Percentiles rank a stretch among this genome's conserved stretches.
These are phyloP conservation scores for Nannoperca australis DNA, from an alignment of 2,797 vertebrate species.

Conservation along the genomic window DNA sequence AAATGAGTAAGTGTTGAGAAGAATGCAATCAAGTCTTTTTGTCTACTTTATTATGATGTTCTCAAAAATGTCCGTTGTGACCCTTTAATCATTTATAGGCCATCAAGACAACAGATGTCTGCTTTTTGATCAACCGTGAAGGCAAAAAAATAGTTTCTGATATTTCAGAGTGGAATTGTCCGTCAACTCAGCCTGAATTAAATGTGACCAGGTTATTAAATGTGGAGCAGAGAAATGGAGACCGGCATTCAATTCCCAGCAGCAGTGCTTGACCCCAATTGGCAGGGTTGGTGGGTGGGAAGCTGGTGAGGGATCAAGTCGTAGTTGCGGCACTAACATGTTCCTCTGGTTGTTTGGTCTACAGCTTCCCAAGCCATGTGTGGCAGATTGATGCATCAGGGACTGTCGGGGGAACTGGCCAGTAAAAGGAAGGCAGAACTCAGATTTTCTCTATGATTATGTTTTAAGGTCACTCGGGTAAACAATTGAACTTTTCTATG, in stretches of 20 bases:
- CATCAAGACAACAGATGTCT: slow-evolving; percentile 1
- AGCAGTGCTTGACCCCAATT: not conserved
- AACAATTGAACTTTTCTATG: slow-evolving; percentile 38
- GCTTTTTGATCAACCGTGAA: not conserved
- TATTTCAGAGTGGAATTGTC: not conserved
- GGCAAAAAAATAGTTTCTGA: not conserved
- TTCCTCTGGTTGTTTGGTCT: slow-evolving; percentile 15
- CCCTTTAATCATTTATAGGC: not conserved
- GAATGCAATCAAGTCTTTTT: not conserved
- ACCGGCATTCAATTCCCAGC: slow-evolving; percentile 1
- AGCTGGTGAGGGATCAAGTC: slow-evolving; percentile 34
- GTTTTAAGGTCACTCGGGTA: slow-evolving; percentile 48
- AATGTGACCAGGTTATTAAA: slow-evolving; percentile 20
- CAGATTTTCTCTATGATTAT: slow-evolving; percentile 32
- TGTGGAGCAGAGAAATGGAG: not conserved
- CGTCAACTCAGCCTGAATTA: not conserved
- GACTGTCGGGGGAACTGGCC: not conserved
- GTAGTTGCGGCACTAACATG: slow-evolving; percentile 5
- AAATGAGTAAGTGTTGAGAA: not conserved
- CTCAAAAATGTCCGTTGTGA: not conserved
- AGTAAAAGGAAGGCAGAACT: slow-evolving; percentile 10
- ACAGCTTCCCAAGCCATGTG: slow-evolving; percentile 15
- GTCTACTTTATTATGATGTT: no score
- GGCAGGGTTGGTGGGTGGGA: not conserved
- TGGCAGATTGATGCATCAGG: not conserved